Conservation (phyloP, 2,888 invertebrate genomes). For the Celastrina argiolus region DNA sequence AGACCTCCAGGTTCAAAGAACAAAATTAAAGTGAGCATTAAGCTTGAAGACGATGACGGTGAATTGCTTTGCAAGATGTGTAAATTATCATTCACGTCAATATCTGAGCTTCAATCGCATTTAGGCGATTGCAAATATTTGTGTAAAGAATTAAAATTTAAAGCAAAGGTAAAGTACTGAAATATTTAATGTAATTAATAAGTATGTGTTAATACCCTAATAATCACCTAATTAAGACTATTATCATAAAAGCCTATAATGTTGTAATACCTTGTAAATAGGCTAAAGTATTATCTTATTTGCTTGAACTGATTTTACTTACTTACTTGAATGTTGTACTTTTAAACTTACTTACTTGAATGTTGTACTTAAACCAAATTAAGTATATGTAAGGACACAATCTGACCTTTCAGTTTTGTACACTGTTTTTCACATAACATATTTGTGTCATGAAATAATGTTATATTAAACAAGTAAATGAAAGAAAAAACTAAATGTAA, state of each 20-base stretch:
- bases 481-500: background rate
- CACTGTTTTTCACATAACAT: background rate
- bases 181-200: too few relatives aligned
- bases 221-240: background rate
- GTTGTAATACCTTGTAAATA: too few relatives aligned
- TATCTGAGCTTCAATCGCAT: slow-evolving; percentile 18
- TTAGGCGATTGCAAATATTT: slow-evolving; percentile 6
- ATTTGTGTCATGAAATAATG: background rate
- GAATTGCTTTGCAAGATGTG: slow-evolving; percentile 23
- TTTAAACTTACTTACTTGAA: too few relatives aligned
- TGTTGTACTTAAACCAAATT: too few relatives aligned
- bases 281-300: too few relatives aligned
- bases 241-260: background rate
- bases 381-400: background rate
- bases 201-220: background rate
- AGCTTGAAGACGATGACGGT: slow-evolving; percentile 33
- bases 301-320: too few relatives aligned
- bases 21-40: slow-evolving; percentile 34
- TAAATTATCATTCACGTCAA: slow-evolving; percentile 25
- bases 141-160: background rate
- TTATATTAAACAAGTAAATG: background rate
- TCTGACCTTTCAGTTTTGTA: slow-evolving; percentile 1
- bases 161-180: slow-evolving; percentile 19
- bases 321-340: too few relatives aligned
- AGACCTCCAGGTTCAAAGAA: slow-evolving; percentile 47